Evolutionary conservation across 2,113 vertebrate genomes (phyloP).

Genomic region (Martes martes): DNA sequence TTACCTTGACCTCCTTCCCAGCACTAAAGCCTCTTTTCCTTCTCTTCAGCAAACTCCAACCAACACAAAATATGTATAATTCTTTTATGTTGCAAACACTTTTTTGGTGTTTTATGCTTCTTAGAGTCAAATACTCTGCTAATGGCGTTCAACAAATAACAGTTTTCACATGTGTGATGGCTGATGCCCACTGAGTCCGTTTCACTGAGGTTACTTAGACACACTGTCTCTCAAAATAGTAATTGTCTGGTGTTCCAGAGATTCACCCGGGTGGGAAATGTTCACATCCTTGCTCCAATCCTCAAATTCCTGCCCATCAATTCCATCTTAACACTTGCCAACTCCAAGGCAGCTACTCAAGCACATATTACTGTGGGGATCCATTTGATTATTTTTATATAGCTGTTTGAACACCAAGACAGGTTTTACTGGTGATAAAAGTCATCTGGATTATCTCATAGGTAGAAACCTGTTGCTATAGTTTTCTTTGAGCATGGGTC

Average conservation of each 20-base stretch:
- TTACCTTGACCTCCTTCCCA: background rate
- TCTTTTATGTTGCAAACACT: background rate
- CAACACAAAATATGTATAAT: background rate
- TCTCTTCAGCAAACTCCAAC: background rate
- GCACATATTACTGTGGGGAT: background rate
- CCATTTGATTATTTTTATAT: background rate
- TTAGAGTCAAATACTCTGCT: background rate
- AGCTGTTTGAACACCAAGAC: background rate
- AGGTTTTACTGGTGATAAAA: slow-evolving; percentile 6
- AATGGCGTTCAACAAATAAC: background rate
- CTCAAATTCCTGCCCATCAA: background rate
- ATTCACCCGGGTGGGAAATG: background rate
- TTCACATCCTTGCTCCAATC: background rate
- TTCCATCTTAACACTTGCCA: background rate
- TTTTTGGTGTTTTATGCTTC: background rate
- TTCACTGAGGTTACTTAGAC: background rate
- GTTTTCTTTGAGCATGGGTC: background rate
- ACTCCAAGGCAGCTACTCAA: background rate
- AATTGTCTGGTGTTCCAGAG: background rate
- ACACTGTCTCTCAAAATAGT: background rate
- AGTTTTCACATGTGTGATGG: background rate
- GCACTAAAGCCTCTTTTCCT: background rate
- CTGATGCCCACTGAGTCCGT: background rate
- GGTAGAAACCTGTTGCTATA: background rate
- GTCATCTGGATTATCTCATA: slow-evolving; percentile 8